These are phyloP conservation scores for Drosophila kepulauana DNA, from an alignment of 1,140 invertebrate genomes.

Conservation along the genomic window DNA sequence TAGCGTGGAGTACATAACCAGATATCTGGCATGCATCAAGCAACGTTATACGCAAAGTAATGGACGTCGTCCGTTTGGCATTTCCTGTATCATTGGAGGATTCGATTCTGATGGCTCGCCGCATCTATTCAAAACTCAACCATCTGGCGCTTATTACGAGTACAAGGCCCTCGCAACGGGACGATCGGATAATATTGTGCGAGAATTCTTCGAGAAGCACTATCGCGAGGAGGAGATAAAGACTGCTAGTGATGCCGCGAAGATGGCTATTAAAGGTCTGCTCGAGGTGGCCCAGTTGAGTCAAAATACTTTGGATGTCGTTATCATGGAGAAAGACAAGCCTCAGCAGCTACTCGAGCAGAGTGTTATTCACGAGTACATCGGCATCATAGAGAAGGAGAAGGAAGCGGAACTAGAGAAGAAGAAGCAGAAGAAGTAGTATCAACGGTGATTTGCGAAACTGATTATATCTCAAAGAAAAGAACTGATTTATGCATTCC, in stretches of 20 bases:
- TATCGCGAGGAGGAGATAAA: neutral
- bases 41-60: neutral
- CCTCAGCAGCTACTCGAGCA: slow-evolving; percentile 96
- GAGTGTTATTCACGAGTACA: slow-evolving; percentile 96
- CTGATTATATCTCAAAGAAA: too few species aligned
- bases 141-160: neutral
- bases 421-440: slow-evolving; percentile 97
- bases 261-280: neutral
- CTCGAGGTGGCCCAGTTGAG: neutral
- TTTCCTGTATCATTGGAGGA: neutral
- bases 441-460: neutral
- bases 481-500: too few species aligned
- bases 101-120: neutral
- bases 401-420: slow-evolving; percentile 99
- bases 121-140: neutral
- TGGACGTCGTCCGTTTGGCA: neutral
- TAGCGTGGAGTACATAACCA: neutral
- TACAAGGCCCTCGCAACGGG: neutral
- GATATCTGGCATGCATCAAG: neutral
- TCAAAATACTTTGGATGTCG: neutral
- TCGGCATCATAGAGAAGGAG: slow-evolving; percentile 97
- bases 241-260: neutral
- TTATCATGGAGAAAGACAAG: slow-evolving; percentile 93
- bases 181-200: neutral
- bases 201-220: neutral